phyloP scores from a whole-genome alignment of 2,888 invertebrate species.

The Lamproptera curius region DNA sequence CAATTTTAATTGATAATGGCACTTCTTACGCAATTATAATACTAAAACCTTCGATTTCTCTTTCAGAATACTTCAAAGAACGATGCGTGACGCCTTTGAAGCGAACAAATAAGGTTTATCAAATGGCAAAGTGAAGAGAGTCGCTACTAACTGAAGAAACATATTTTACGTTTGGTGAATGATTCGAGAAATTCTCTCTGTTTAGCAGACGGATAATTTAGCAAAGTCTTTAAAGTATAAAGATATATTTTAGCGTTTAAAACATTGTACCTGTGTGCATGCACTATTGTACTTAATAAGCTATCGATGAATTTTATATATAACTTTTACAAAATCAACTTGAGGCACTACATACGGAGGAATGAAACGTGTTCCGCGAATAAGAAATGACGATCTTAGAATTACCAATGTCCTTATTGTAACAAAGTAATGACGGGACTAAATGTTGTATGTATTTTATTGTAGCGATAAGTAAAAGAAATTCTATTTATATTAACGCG shows the following conservation, averaged over 20 bases:
- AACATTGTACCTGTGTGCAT: slow-evolving; percentile 1
- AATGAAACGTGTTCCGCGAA: neutral
- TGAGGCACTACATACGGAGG: neutral
- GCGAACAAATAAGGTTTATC: too few relatives aligned
- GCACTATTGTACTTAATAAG: slow-evolving; percentile 1
- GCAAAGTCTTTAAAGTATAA: too few relatives aligned
- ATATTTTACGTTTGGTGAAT: too few relatives aligned
- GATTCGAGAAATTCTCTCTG: too few relatives aligned
- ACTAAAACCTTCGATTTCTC: too few relatives aligned
- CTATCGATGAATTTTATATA: neutral
- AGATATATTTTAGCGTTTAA: slow-evolving; percentile 19
- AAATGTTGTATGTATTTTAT: slow-evolving; percentile 1
- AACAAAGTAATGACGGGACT: neutral
- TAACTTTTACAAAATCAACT: neutral
- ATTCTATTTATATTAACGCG: slow-evolving; percentile 10
- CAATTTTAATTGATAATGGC: too few relatives aligned
- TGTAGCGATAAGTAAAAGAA: slow-evolving; percentile 9
- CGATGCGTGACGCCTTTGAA: too few relatives aligned
- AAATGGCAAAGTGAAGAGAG: too few relatives aligned
- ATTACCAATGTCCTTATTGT: neutral
- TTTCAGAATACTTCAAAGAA: too few relatives aligned
- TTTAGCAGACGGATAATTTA: too few relatives aligned
- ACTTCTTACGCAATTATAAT: too few relatives aligned
- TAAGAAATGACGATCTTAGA: neutral
- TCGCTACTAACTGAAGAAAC: too few relatives aligned